phyloP scores from a whole-genome alignment of 2,113 vertebrate species.

The Aspiorhynchus laticeps region DNA sequence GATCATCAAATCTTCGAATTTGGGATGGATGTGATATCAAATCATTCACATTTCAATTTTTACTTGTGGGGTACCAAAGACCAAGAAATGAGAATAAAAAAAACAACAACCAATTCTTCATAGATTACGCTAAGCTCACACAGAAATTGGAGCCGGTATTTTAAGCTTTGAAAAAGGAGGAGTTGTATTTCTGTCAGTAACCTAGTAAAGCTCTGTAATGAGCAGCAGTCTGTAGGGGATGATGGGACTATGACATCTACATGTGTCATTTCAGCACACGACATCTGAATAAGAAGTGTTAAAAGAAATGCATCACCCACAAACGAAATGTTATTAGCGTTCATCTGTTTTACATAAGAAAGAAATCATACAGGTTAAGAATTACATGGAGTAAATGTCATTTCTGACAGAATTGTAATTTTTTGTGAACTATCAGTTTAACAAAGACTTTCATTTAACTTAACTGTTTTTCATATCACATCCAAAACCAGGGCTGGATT shows the following conservation, averaged over 20 bases:
- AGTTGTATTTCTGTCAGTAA: slow-evolving; percentile 17
- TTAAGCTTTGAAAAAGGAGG: not conserved
- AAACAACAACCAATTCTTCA: not conserved
- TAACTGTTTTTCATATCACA: not conserved
- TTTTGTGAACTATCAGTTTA: not conserved
- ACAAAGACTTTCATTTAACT: not conserved
- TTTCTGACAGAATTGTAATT: not conserved
- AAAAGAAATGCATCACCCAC: not conserved
- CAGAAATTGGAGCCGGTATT: not conserved
- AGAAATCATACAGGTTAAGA: not conserved
- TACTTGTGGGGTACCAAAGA: not conserved
- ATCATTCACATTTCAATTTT: not conserved
- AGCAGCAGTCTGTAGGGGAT: not conserved
- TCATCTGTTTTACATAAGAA: not conserved
- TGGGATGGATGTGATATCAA: not conserved
- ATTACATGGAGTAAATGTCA: not conserved
- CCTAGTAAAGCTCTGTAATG: not conserved
- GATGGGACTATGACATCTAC: not conserved
- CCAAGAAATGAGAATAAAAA: not conserved
- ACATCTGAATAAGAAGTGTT: not conserved
- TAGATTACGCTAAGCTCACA: not conserved
- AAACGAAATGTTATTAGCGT: not conserved
- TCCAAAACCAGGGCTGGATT: not conserved
- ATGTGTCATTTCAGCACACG: slow-evolving; percentile 10
- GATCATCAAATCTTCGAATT: not conserved